Base-by-base conservation (phyloP, 2,888 invertebrate genomes). In the Chloroclysta siterata region DNA sequence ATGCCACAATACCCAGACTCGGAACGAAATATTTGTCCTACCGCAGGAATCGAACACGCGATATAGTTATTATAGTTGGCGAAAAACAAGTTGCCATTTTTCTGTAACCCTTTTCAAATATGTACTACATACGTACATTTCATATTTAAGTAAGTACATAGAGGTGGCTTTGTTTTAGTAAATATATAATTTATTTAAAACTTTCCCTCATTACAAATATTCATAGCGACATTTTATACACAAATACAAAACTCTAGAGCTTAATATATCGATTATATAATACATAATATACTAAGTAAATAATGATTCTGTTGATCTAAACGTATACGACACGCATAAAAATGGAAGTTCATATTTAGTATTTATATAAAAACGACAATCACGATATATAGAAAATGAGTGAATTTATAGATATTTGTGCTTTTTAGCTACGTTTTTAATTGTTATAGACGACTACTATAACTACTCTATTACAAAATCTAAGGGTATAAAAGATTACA, bases 401-500 rank as follows among this genome's bases (percentile, higher is more conserved):
- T 84, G 84, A 2, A 22, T 82, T 79, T 58, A 80, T 78, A 80
- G 81, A 83, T 84, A 80, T 90, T 90, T 90, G 90, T 91, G 90
- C 90, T 66, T 80, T 82, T 77, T 73, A 63, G 75, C 78, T 83
- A 83, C 77, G 72, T 74, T 47, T 65, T 33, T 8, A 8, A 33
- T 5, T 5, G 5, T 33, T 5, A 33, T 3, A 82, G 82, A 82
- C 62, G 81, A 54, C 81, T 83, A 83, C 76, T 48, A 60, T 72
- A 65, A 58, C 81, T 85, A 83, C 66, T 51, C 84, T 85, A 86
- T 77, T 85, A 87, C 81, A 84, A 85, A 86, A 83, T 85, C 82
- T 87, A 85, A 80, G 81, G 84, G 86, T 88, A 88, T 82, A 87
- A 88, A 88, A 88, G 74, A 75, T 83, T 81, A 82, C 71, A 75